Base-by-base conservation (phyloP, 2,113 vertebrate genomes). In the Tinamus guttatus region DNA sequence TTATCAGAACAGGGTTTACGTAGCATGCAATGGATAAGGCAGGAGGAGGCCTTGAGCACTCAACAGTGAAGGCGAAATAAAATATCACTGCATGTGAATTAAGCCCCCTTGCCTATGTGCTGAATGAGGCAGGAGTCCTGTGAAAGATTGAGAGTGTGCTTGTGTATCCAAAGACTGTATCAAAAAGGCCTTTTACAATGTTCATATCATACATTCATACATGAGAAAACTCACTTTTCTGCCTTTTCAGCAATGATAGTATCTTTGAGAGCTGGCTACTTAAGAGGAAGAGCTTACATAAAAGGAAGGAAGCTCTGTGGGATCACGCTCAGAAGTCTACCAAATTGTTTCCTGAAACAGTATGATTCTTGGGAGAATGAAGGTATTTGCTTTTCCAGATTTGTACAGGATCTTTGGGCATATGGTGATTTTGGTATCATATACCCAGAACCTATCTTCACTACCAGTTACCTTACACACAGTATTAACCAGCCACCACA, bases 1-100 rank as follows among this genome's bases (percentile, higher is more conserved):
- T 94, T 94, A 91, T 86, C 85, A 75, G 71, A 88, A 93, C 2
- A 22, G 40, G 13, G 71, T 70, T 94, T 90, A 95, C 79, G 76
- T 5, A 77, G 76, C 2, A 0, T 75, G 82, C 90, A 93, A 30
- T 10, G 56, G 76, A 49, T 74, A 74, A 54, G 51, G 45, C 45
- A 81, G 68, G 64, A 59, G 28, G 69, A 78, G 27, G 30, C 49
- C 79, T 58, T 77, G 71, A 85, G 59, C 80, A 74, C 32, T 71
- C 67, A 83, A 69, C 0, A 0, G 68, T 88, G 78, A 96, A 93
- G 78, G 38, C 64, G 45, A 90, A 85, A 90, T 28, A 45, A 91
- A 92, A 69, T 51, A 58, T 7, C 11, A 65, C 22, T 41, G 49
- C 0, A 0, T 21, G 52, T 24, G 22, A 87, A 59, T 87, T 38